Conservation (phyloP, 2,113 vertebrate genomes). For the Triplophysa dalaica region DNA sequence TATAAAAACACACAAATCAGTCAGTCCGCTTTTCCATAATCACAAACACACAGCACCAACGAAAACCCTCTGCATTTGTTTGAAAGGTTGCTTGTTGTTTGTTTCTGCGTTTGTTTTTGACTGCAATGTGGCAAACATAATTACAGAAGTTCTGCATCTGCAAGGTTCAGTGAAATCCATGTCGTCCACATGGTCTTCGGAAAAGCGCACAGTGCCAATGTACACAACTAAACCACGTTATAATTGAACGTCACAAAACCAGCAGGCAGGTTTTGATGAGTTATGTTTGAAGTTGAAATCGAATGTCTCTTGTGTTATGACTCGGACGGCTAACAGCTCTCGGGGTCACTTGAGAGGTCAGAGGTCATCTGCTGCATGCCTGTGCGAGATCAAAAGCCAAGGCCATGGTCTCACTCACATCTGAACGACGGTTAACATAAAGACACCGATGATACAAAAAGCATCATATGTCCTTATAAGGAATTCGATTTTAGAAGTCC, state of each 20-base stretch:
- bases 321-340: slow-evolving; percentile 14
- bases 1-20: slow-evolving; percentile 5
- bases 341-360: not conserved
- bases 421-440: not conserved
- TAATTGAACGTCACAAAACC: slow-evolving; percentile 2
- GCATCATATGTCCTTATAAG: not conserved
- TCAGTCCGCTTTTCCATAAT: not conserved
- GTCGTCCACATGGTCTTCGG: not conserved
- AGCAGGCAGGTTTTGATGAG: not conserved
- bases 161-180: not conserved
- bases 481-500: too few relatives aligned
- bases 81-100: not conserved
- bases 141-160: not conserved
- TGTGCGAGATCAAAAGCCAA: slow-evolving; percentile 30
- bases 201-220: not conserved
- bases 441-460: not conserved
- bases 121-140: not conserved
- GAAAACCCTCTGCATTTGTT: not conserved
- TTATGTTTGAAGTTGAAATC: slow-evolving; percentile 18
- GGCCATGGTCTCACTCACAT: slow-evolving; percentile 18
- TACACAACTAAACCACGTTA: not conserved
- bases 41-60: not conserved
- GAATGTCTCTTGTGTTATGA: not conserved
- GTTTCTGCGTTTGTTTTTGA: not conserved
- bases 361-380: slow-evolving; percentile 33